Percentiles rank a stretch among this genome's conserved stretches.
These are phyloP conservation scores for Onychomys arenicola DNA, from an alignment of 2,797 vertebrate species.

Conservation along the genomic window DNA sequence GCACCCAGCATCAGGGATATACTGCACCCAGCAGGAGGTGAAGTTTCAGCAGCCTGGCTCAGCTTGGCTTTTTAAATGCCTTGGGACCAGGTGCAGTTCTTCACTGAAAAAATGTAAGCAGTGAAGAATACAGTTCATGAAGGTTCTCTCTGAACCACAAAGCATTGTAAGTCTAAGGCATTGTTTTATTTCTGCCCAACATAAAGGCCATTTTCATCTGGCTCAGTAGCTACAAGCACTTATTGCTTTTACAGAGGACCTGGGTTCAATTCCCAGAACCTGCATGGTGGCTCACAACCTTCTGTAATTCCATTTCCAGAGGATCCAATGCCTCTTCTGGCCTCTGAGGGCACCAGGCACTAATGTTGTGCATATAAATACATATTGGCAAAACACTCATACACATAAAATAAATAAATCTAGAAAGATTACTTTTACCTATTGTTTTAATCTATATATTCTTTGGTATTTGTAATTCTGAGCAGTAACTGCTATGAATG, in stretches of 20 bases:
- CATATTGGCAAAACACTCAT: not conserved
- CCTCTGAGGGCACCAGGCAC: not conserved
- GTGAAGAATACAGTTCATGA: not conserved
- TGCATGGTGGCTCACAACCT: not conserved
- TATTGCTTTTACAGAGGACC: not conserved
- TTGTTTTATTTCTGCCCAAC: slow-evolving; percentile 24
- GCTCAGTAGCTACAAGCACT: no score
- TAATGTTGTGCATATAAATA: not conserved
- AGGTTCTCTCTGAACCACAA: slow-evolving; percentile 34
- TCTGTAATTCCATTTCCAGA: not conserved
- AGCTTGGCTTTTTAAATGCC: not conserved
- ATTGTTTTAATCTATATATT: slow-evolving; percentile 24
- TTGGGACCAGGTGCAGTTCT: not conserved
- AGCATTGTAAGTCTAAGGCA: not conserved
- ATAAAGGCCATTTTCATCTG: not conserved
- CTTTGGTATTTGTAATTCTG: slow-evolving; percentile 43
- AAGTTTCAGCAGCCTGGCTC: not conserved
- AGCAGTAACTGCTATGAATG: not conserved
- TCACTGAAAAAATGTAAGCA: not conserved
- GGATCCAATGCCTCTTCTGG: not conserved
- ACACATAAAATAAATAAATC: not conserved
- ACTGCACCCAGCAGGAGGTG: not conserved
- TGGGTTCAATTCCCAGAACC: not conserved
- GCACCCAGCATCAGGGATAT: not conserved
- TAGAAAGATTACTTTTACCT: not conserved